Evolutionary conservation across 2,113 vertebrate genomes (phyloP).

Genomic region (Poeciliopsis prolifica): DNA sequence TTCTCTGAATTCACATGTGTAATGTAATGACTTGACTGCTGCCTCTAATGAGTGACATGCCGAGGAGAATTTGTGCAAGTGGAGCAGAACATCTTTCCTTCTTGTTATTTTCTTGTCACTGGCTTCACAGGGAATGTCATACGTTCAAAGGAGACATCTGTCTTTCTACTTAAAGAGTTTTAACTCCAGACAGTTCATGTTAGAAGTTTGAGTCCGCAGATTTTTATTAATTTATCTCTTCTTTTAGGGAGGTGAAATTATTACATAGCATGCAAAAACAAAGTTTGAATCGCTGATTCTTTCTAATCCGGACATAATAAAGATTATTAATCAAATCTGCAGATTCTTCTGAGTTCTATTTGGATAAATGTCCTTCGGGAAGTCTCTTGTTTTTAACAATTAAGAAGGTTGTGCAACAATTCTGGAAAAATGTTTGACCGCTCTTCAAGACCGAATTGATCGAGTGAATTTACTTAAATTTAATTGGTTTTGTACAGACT

Average conservation of each 20-base stretch:
- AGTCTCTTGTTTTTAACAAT: not conserved
- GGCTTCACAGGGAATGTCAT: not conserved
- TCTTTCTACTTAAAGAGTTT: not conserved
- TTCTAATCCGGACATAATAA: not conserved
- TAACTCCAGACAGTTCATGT: not conserved
- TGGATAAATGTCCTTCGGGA: too few species aligned
- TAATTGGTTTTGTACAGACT: not conserved
- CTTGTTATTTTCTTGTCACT: constrained; percentile 18
- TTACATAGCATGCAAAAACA: not conserved
- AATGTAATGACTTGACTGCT: constrained; percentile 77
- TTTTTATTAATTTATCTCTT: not conserved
- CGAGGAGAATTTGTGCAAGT: constrained; percentile 48
- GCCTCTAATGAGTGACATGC: constrained; percentile 70
- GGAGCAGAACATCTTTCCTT: constrained; percentile 11
- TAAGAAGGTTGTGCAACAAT: not conserved
- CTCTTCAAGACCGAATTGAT: not conserved
- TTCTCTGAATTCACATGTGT: constrained; percentile 64
- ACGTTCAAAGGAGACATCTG: not conserved
- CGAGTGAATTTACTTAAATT: not conserved
- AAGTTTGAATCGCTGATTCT: not conserved
- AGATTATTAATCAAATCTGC: not conserved
- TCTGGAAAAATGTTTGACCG: not conserved
- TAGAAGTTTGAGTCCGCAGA: not conserved
- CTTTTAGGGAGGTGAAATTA: not conserved
- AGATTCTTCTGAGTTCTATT: not conserved